A percentile compares a stretch with the other conserved stretches of the same genome.
Evolutionary conservation across 2,888 invertebrate genomes (phyloP).

Genomic region (Tholera decimalis): DNA sequence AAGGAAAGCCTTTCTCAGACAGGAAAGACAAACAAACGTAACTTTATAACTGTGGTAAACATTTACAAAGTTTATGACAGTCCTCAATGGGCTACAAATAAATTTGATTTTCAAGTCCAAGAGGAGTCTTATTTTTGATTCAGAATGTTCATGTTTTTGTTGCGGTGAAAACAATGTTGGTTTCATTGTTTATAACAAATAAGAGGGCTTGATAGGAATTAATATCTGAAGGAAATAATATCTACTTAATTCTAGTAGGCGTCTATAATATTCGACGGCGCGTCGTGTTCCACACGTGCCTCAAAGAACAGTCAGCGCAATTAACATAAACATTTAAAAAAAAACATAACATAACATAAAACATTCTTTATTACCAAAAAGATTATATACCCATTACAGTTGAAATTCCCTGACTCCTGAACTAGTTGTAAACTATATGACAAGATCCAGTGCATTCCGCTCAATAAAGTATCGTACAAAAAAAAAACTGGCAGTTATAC

Average conservation of each 20-base stretch:
- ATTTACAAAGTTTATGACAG: slow-evolving; percentile 50
- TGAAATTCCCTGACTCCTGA: too few species aligned
- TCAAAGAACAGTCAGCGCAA: too few species aligned
- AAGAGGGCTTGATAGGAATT: background rate
- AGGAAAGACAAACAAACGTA: slow-evolving; percentile 35
- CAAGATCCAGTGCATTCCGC: too few species aligned
- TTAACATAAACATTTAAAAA: too few species aligned
- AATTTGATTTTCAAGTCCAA: slow-evolving; percentile 48
- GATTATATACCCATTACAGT: too few species aligned
- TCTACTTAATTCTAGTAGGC: background rate
- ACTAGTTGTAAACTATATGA: too few species aligned
- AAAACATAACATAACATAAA: too few species aligned
- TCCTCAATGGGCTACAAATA: slow-evolving; percentile 43
- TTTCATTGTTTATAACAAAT: slow-evolving; percentile 15
- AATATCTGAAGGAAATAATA: background rate
- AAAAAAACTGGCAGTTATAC: too few species aligned
- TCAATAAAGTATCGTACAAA: too few species aligned
- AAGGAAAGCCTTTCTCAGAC: slow-evolving; percentile 17
- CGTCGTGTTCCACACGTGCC: too few species aligned
- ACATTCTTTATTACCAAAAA: too few species aligned
- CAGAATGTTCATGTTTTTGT: slow-evolving; percentile 20
- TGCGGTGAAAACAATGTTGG: background rate
- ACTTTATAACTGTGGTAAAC: slow-evolving; percentile 45
- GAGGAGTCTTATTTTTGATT: slow-evolving; percentile 7
- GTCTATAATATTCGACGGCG: too few species aligned